phyloP scores from a whole-genome alignment of 1,140 invertebrate species.

The Aphaenogaster rudis region DNA sequence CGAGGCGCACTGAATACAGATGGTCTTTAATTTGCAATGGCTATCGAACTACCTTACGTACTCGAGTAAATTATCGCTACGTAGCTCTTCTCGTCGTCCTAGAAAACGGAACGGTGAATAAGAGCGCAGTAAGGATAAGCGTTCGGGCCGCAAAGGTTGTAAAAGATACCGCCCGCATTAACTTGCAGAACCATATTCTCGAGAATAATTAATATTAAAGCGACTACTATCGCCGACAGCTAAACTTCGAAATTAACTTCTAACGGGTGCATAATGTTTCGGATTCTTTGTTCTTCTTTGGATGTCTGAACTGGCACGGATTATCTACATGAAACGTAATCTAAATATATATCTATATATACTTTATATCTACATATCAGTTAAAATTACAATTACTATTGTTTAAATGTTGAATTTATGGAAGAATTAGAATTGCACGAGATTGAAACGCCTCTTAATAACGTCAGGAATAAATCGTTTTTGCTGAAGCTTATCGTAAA shows the following conservation, averaged over 20 bases:
- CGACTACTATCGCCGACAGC: conserved; percentile 12
- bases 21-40: conserved; percentile 38
- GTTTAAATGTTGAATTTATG: not conserved
- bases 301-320: not conserved
- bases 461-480: not conserved
- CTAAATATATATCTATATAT: not conserved
- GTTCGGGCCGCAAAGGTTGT: conserved; percentile 9
- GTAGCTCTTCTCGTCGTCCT: not conserved
- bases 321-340: not conserved
- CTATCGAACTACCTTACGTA: conserved; percentile 21
- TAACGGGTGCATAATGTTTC: conserved; percentile 5
- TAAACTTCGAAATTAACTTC: conserved; percentile 28
- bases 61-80: conserved; percentile 46
- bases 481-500: not conserved
- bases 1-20: not conserved
- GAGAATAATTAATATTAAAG: conserved; percentile 64
- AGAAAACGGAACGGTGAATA: conserved; percentile 48
- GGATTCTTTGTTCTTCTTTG: not conserved
- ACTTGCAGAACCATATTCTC: conserved; percentile 41
- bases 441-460: not conserved
- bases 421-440: not conserved
- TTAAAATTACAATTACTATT: conserved; percentile 18
- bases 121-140: conserved; percentile 13
- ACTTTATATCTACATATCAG: not conserved
- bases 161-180: conserved; percentile 53